Evolutionary conservation across 1,140 invertebrate genomes (phyloP).

Genomic region (Bombus impatiens): DNA sequence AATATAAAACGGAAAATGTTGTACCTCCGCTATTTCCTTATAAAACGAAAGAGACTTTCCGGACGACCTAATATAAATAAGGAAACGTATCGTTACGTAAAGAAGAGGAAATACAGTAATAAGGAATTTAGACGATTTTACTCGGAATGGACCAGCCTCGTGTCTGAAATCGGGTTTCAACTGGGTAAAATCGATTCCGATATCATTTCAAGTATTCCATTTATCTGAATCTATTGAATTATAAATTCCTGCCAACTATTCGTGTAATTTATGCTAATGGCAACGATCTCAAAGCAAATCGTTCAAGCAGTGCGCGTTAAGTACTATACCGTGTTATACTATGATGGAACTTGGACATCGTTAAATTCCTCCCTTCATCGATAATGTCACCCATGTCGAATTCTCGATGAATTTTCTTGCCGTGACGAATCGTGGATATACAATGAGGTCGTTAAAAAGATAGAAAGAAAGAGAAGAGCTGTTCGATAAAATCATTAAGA

Average conservation of each 20-base stretch:
- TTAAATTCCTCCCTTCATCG: background rate
- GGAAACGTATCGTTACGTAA: no score
- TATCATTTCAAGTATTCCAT: background rate
- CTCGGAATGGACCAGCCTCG: background rate
- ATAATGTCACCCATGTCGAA: background rate
- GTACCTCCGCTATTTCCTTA: no score
- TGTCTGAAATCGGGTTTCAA: background rate
- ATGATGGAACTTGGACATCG: background rate
- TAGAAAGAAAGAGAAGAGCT: no score
- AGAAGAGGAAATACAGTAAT: no score
- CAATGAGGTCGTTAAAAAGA: no score
- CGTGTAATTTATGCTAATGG: background rate
- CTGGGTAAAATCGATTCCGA: background rate
- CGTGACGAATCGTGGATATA: no score
- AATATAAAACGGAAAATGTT: no score
- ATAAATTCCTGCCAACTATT: background rate
- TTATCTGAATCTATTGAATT: background rate
- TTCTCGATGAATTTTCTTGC: no score
- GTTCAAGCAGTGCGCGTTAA: background rate
- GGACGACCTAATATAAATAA: no score
- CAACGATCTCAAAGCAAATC: background rate
- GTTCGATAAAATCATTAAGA: no score
- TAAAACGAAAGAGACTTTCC: no score
- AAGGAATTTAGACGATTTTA: no score
- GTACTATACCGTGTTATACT: background rate